Evolutionary conservation across 1,140 invertebrate genomes (phyloP).

Genomic region (Pinna nobilis): DNA sequence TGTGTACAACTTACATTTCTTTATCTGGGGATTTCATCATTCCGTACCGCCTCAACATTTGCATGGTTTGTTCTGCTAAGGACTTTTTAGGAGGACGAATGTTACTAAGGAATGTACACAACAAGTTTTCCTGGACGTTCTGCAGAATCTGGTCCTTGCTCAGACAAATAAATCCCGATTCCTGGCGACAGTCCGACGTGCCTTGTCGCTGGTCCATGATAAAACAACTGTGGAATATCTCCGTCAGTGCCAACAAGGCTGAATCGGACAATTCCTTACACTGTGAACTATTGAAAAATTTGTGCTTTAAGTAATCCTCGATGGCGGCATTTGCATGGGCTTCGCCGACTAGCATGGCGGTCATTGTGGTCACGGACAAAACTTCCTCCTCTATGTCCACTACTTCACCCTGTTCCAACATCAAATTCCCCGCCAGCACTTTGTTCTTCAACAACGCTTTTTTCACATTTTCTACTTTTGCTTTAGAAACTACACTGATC

Average conservation of each 20-base stretch:
- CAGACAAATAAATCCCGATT: conserved; percentile 71
- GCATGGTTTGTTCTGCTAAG: conserved; percentile 65
- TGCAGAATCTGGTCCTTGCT: conserved; percentile 71
- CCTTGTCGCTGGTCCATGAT: conserved; percentile 68
- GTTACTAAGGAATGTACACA: conserved; percentile 68
- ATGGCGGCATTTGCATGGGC: conserved; percentile 63
- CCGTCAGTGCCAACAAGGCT: conserved; percentile 67
- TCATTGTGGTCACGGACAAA: conserved; percentile 61
- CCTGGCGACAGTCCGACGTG: conserved; percentile 56
- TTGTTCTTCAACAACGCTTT: conserved; percentile 55
- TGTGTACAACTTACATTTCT: conserved; percentile 68
- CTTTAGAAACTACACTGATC: conserved; percentile 64
- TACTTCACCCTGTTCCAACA: conserved; percentile 49
- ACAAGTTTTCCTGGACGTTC: conserved; percentile 66
- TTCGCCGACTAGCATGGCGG: conserved; percentile 59
- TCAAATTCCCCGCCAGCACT: conserved; percentile 39
- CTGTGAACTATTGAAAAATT: conserved; percentile 59
- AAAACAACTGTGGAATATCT: conserved; percentile 74
- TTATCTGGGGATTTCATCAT: conserved; percentile 65
- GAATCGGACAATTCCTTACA: conserved; percentile 55
- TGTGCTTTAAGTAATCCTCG: conserved; percentile 65
- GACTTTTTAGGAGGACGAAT: conserved; percentile 68
- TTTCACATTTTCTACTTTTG: conserved; percentile 68
- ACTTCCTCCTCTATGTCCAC: conserved; percentile 56
- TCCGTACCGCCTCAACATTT: conserved; percentile 68